A percentile compares a stretch with the other conserved stretches of the same genome.
These are phyloP conservation scores for Eristalis arbustorum DNA, from an alignment of 2,888 invertebrate species.

Conservation along the genomic window DNA sequence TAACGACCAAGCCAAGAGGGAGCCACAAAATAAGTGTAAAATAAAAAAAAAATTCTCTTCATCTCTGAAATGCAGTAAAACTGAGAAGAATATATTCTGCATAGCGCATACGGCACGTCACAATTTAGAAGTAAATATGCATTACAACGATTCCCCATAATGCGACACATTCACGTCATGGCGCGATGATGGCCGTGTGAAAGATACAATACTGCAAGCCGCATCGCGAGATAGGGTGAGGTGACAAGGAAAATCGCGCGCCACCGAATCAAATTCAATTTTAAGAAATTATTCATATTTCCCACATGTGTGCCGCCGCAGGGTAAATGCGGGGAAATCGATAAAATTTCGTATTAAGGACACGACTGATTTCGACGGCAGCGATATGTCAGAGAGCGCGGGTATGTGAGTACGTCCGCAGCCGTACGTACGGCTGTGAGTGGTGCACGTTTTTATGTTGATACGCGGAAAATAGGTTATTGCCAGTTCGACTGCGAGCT, in stretches of 20 bases:
- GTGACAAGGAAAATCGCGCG: constrained; percentile 29
- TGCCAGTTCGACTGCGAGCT: constrained; percentile 55
- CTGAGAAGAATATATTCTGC: constrained; percentile 14
- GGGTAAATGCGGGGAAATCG: constrained; percentile 47
- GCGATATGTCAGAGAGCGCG: constrained; percentile 38
- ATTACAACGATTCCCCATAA: constrained; percentile 43
- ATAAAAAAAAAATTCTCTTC: neutral
- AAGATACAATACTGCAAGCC: constrained; percentile 41
- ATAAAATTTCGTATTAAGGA: constrained; percentile 65
- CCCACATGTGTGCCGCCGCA: constrained; percentile 44
- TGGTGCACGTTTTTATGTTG: neutral
- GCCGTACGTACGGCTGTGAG: neutral
- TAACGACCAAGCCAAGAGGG: too few species aligned
- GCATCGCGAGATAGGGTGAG: neutral
- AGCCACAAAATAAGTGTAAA: too few species aligned
- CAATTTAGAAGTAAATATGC: constrained; percentile 40
- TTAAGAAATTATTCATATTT: constrained; percentile 65
- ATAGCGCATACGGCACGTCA: constrained; percentile 8
- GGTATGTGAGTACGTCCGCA: constrained; percentile 13
- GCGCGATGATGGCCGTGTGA: neutral
- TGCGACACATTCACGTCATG: constrained; percentile 48
- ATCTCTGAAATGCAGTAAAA: neutral
- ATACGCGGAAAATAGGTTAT: constrained; percentile 55
- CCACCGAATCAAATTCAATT: constrained; percentile 63
- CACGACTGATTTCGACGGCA: constrained; percentile 56